Evolutionary conservation across 2,797 vertebrate genomes (phyloP).

Genomic region (Coluber constrictor): DNA sequence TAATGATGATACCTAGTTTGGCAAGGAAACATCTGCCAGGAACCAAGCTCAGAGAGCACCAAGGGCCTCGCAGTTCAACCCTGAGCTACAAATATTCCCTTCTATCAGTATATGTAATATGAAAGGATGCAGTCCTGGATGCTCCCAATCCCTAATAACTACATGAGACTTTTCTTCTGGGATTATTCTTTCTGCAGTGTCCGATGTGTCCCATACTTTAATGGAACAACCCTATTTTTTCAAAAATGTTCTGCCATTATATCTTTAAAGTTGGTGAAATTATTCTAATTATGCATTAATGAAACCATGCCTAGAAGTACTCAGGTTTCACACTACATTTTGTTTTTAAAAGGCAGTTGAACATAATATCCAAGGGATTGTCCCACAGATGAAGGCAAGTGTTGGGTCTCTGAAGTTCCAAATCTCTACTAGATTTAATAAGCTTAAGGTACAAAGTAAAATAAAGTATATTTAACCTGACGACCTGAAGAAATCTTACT

Average conservation of each 20-base stretch:
- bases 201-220: not conserved
- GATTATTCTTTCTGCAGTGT: not conserved
- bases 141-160: not conserved
- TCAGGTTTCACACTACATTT: not conserved
- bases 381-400: not conserved
- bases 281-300: not conserved
- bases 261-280: not conserved
- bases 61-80: too few relatives aligned
- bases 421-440: not conserved
- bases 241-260: not conserved
- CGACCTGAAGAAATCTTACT: not conserved
- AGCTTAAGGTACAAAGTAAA: not conserved
- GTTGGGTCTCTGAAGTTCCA: not conserved
- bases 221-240: not conserved
- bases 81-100: too few relatives aligned
- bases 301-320: not conserved
- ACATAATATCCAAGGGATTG: not conserved
- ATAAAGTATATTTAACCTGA: not conserved
- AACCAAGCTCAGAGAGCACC: too few relatives aligned
- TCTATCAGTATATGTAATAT: too few relatives aligned
- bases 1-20: too few relatives aligned
- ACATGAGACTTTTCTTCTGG: not conserved
- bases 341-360: not conserved
- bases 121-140: too few relatives aligned
- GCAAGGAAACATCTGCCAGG: too few relatives aligned